A percentile compares a stretch with the other conserved stretches of the same genome.
Conservation (phyloP, 2,888 invertebrate genomes). For the Bombylius discolor region DNA sequence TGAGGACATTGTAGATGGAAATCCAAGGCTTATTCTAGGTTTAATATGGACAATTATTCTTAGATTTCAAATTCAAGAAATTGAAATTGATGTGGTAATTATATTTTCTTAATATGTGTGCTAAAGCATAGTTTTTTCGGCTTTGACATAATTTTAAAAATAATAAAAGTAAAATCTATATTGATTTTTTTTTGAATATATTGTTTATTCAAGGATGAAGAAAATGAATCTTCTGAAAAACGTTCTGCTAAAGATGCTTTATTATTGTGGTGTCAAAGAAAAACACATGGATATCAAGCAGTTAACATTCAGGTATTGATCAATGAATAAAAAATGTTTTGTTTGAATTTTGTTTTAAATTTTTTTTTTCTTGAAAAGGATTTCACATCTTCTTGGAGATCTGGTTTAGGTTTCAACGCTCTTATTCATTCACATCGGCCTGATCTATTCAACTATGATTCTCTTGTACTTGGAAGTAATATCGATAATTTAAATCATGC, state of each 20-base stretch:
- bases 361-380: constrained; percentile 36
- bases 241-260: constrained; percentile 98
- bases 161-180: too few relatives aligned
- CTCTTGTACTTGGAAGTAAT: constrained; percentile 66
- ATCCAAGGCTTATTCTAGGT: constrained; percentile 90
- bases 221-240: constrained; percentile 92
- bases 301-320: constrained; percentile 56
- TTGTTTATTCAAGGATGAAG: constrained; percentile 59
- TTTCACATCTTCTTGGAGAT: constrained; percentile 89
- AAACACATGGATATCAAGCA: constrained; percentile 86
- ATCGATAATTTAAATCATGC: constrained; percentile 96
- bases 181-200: background rate
- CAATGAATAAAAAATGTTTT: background rate
- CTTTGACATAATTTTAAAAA: too few relatives aligned
- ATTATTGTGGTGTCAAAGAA: constrained; percentile 95
- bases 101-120: background rate
- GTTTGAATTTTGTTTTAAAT: background rate
- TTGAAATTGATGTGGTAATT: constrained; percentile 89
- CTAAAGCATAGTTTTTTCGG: too few relatives aligned
- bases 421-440: constrained; percentile 96
- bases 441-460: constrained; percentile 81
- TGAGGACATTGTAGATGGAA: constrained; percentile 97
- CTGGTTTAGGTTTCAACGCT: constrained; percentile 95
- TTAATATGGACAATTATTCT: constrained; percentile 99
- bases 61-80: constrained; percentile 97